Evolutionary conservation across 2,888 invertebrate genomes (phyloP), one percentile per base, ranked within the genome.

Genomic region (Troides oblongomaculatus): DNA sequence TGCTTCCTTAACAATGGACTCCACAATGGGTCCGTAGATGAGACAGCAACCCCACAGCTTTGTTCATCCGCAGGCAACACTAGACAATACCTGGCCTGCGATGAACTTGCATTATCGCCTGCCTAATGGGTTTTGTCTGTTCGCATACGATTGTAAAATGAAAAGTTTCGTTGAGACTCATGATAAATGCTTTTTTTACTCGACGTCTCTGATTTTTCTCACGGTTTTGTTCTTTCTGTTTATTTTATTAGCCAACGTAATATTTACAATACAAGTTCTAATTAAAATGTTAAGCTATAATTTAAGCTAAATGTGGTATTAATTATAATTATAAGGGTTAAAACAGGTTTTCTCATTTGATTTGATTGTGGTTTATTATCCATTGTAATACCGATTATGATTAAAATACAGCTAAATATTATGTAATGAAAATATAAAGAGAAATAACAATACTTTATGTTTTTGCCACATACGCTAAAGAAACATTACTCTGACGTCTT

Each of bases 91-190:
- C 90, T 90, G 85, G 76, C 75, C 72, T 59, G 70, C 84, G 82
- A 84, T 89, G 89, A 91, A 89, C 88, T 89, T 90, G 92, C 92
- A 90, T 90, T 89, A 92, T 91, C 91, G 88, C 89, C 81, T 80
- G 84, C 81, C 86, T 90, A 90, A 90, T 90, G 90, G 89, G 89
- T 88, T 90, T 88, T 85, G 89, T 88, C 87, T 89, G 87, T 88
- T 79, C 82, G 78, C 80, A 25, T 66, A 67, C 72, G 75, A 74
- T 73, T 77, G 78, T 78, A 75, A 80, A 86, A 84, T 85, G 84
- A 85, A 87, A 84, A 84, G 81, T 84, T 85, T 78, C 78, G 78
- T 79, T 77, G 77, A 77, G 76, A 76, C 76, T 78, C 81, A 80
- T 86, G 85, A 88, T 84, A 83, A 84, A 85, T 83, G 81, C 78